Base-by-base conservation (phyloP, 2,113 vertebrate species). In the Xiphophorus hellerii region DNA sequence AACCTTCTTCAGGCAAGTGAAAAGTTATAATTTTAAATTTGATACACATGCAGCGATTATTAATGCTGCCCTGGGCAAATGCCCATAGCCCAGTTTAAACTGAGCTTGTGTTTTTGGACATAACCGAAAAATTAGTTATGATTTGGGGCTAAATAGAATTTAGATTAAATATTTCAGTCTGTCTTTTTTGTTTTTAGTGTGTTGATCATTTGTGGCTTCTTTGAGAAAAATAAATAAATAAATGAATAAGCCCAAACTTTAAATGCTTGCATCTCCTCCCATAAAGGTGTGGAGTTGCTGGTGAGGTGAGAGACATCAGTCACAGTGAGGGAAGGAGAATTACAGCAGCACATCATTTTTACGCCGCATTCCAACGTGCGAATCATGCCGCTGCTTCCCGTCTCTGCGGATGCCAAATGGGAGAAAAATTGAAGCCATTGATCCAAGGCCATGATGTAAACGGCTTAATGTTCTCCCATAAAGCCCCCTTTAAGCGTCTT, bases 381-480 rank as follows among this genome's bases (percentile, higher is more conserved):
- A 63, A 72, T 63, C 81, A 31, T 30, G 62, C 67, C 15, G 65
- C 58, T 3, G 60, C 67, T 69, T 78, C 42, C 75, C 9, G 61
- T 77, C 63, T 75, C 76, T 73, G 10, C 5, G 29, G 81, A 73
- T 1, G 64, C 48, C 77, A 83, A 90, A 86, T 69, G 75, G 77
- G 76, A 90, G 82, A 87, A 73, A 87, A 85, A 90, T 88, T 77
- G 88, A 70, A 88, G 78, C 85, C 90, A 88, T 88, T 89, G 89
- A 92, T 90, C 84, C 74, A 65, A 42, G 65, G 82, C 77, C 69
- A 22, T 33, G 80, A 89, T 82, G 83, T 88, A 89, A 92, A 92
- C 73, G 82, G 78, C 76, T 83, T 89, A 86, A 91, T 89, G 92
- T 89, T 88, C 87, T 75, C 85, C 89, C 85, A 87, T 93, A 93